A percentile compares a stretch with the other conserved stretches of the same genome.
Conservation (phyloP, 2,888 invertebrate species). For the Acanthopleura granulata region DNA sequence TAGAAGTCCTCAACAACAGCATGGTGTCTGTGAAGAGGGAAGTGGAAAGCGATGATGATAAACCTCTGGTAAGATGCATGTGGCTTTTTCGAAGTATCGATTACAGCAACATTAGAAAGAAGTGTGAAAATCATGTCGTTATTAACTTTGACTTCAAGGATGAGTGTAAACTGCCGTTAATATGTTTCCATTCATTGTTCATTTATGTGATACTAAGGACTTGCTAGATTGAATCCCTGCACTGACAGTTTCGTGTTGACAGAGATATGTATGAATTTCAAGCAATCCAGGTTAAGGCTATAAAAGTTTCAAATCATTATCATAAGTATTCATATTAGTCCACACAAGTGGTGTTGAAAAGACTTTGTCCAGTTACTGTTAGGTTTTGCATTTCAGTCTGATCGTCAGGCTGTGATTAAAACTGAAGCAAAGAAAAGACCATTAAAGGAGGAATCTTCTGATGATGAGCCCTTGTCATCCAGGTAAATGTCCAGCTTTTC, state of each 20-base stretch:
- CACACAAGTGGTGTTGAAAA: not conserved
- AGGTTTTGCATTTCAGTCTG: not conserved
- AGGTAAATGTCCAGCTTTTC: constrained; percentile 42
- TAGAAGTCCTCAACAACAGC: not conserved
- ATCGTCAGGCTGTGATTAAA: constrained; percentile 13
- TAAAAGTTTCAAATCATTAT: no score
- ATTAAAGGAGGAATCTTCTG: constrained; percentile 52
- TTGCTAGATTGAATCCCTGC: not conserved
- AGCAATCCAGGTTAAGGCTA: no score
- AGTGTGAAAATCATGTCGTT: no score
- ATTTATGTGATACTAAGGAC: not conserved
- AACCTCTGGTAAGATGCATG: constrained; percentile 16
- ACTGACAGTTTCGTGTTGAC: no score
- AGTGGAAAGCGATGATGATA: constrained; percentile 46
- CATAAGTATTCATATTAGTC: no score
- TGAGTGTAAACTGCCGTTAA: no score
- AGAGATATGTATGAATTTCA: no score
- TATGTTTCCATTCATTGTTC: not conserved
- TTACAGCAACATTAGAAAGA: no score
- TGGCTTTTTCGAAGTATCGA: no score
- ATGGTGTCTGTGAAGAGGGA: constrained; percentile 27
- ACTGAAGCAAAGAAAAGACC: constrained; percentile 6
- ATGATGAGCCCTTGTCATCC: constrained; percentile 58
- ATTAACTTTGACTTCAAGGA: no score
- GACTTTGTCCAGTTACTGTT: not conserved